Percentiles rank a stretch among this genome's conserved stretches.
phyloP scores from a whole-genome alignment of 1,140 invertebrate species.

The Leptonema lineaticorne region DNA sequence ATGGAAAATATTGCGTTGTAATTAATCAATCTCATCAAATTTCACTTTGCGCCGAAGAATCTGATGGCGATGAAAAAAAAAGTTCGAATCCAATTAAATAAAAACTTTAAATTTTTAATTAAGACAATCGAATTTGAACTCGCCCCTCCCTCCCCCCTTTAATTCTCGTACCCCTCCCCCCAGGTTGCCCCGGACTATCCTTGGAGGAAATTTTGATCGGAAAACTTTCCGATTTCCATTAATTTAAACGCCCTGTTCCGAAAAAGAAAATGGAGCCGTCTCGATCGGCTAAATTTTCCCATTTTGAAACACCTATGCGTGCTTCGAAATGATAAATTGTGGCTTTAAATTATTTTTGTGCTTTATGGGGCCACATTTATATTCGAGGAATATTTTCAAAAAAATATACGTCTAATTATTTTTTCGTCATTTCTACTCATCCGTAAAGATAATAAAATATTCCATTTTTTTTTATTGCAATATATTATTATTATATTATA shows the following conservation, averaged over 20 bases:
- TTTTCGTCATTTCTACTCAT: no score
- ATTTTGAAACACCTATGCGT: not conserved
- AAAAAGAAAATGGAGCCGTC: not conserved
- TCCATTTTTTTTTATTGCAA: no score
- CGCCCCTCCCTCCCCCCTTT: not conserved
- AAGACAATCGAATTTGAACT: conserved; percentile 14
- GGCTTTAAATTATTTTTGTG: no score
- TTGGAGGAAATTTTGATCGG: conserved; percentile 16
- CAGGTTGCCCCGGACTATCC: not conserved
- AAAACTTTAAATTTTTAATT: conserved; percentile 25
- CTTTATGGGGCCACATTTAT: no score
- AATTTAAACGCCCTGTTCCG: not conserved
- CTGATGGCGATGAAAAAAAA: not conserved
- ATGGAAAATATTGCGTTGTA: not conserved
- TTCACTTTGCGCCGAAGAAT: not conserved
- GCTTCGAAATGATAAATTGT: conserved; percentile 2
- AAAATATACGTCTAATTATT: no score
- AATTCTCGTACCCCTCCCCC: no score
- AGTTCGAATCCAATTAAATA: conserved; percentile 2
- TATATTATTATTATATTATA: no score
- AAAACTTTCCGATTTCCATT: conserved; percentile 17
- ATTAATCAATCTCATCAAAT: conserved; percentile 4
- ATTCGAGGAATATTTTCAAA: no score
- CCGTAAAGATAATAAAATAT: no score
- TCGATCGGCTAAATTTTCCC: not conserved